Base-by-base conservation (phyloP, 2,113 vertebrate species). In the Speoplatyrhinus poulsoni region DNA sequence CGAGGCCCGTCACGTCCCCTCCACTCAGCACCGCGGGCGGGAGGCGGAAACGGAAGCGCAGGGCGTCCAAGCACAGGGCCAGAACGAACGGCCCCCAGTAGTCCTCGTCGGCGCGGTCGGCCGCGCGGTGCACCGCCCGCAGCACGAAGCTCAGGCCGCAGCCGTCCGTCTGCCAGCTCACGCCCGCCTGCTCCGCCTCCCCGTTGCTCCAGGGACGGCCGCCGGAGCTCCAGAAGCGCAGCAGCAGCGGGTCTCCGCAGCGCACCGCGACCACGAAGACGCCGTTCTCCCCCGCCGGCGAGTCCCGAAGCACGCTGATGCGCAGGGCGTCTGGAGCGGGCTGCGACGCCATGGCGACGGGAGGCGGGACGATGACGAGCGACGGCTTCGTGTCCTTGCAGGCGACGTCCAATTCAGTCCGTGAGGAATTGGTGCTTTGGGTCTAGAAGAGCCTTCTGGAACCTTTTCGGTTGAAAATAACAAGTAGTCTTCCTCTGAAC, bases 21-120 rank as follows among this genome's bases (percentile, higher is more conserved):
- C 72, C 59, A n/a, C 71, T 60, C 9, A 49, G 9, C 3, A 70
- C 73, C 15, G 26, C 26, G 1, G 2, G 19, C 0, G 82, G 87
- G 46, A 91, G 82, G 59, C 32, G 65, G 69, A 89, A 91, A n/a
- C 60, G 60, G 57, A 86, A 85, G 55, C n/a, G 63, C 12, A 80
- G 60, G 0, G 89, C 88, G 0, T 90, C 89, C 10, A 89, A 82
- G 70, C 90, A 89, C 66, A 91, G 46, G 0, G 76, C 41, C 69
- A 89, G 52, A 3, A 90, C 81, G 16, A 92, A 92, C 0, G 88
- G 86, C 47, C 77, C 75, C 90, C 90, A 90, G 85, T 90, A 90
- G 80, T 89, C 75, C 53, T 77, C 70, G 71, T 88, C 90, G 10
- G 79, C 80, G 1, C 88, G 64, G 36, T 72, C 17, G 0, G 80